Conservation (phyloP, 2,797 vertebrate genomes). For the Malurus leucopterus region DNA sequence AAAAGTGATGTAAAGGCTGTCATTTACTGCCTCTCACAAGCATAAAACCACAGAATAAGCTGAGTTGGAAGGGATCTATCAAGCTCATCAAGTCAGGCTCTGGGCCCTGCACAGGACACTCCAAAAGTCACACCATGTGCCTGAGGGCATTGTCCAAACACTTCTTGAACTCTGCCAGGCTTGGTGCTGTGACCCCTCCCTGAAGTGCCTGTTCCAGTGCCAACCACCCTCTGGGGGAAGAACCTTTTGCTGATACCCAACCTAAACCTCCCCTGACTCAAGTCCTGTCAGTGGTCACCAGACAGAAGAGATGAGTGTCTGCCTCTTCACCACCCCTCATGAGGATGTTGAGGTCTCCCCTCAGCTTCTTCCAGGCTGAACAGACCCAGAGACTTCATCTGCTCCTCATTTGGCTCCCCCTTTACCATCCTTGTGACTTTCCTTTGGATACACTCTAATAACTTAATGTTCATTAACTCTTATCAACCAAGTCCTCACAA, state of each 20-base stretch:
- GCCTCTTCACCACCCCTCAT: neutral
- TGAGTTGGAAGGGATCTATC: neutral
- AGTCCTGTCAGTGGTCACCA: neutral
- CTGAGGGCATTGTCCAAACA: neutral
- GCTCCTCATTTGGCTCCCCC: neutral
- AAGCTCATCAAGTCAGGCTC: neutral
- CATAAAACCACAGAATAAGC: neutral
- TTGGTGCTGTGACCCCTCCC: neutral
- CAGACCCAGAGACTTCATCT: neutral
- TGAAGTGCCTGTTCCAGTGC: neutral
- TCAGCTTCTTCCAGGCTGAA: neutral
- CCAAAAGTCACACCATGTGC: neutral
- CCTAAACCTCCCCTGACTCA: neutral
- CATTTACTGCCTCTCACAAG: neutral
- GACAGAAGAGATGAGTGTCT: neutral
- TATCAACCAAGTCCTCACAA: neutral
- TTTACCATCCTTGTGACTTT: neutral
- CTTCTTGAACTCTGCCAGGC: neutral
- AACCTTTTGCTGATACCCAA: neutral
- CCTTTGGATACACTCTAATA: neutral
- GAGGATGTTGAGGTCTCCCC: neutral
- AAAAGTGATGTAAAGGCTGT: fast-evolving
- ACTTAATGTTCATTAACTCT: neutral
- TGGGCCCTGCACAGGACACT: neutral
- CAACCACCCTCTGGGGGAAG: neutral